Percentiles rank a stretch among this genome's conserved stretches.
Evolutionary conservation across 2,797 vertebrate species (phyloP).

Genomic region (Chaunax sp.): DNA sequence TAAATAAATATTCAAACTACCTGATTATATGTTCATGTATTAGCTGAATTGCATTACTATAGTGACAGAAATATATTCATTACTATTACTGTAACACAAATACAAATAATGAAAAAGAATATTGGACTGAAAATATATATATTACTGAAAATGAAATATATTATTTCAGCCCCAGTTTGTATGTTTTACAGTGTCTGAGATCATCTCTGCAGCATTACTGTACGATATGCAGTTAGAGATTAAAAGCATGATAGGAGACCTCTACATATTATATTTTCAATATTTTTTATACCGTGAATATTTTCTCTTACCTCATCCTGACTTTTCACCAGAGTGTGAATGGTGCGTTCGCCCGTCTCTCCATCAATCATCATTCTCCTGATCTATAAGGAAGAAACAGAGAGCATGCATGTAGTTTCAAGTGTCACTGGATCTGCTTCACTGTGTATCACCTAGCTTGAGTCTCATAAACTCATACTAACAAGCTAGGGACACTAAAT

Average conservation of each 20-base stretch:
- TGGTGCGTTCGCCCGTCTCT: constrained; percentile 90
- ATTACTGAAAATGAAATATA: too few species aligned
- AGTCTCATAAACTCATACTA: constrained; percentile 22
- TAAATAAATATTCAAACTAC: not conserved
- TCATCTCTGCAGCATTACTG: not conserved
- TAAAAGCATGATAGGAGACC: not conserved
- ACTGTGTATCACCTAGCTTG: not conserved
- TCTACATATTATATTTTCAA: too few species aligned
- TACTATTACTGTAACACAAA: not conserved
- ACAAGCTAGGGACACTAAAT: constrained; percentile 22
- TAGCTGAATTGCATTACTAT: not conserved
- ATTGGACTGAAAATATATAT: not conserved
- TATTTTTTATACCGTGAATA: too few species aligned
- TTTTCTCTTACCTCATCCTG: constrained; percentile 93
- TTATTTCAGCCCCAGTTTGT: not conserved
- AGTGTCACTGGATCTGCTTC: constrained; percentile 10
- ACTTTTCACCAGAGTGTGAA: constrained; percentile 95
- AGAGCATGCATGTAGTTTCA: not conserved
- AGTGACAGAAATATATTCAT: not conserved
- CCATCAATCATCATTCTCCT: constrained; percentile 97
- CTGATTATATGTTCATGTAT: too few species aligned
- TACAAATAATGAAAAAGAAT: too few species aligned
- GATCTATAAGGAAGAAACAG: constrained; percentile 82
- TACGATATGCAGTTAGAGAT: not conserved
- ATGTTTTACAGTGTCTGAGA: not conserved